Percentiles rank a stretch among this genome's conserved stretches.
These are phyloP conservation scores for Tethea ocularis DNA, from an alignment of 2,888 invertebrate genomes.

Conservation along the genomic window DNA sequence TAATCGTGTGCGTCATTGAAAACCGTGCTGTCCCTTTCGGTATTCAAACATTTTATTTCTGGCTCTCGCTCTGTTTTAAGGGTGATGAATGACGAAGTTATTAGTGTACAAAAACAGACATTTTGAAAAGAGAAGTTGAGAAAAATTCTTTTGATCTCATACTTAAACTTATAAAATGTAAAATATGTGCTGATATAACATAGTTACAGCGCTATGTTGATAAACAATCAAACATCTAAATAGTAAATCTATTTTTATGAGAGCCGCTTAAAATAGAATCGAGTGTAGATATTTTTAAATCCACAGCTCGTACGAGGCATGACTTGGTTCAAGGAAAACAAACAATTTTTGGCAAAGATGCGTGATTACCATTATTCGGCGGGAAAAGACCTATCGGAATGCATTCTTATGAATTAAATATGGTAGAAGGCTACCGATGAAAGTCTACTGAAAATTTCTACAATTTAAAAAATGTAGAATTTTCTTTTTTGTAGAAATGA, in stretches of 20 bases:
- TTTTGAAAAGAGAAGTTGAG: background rate
- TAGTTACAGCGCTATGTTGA: background rate
- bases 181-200: background rate
- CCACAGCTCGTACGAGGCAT: background rate
- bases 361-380: background rate
- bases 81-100: background rate
- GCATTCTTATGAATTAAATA: background rate
- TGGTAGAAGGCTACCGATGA: background rate
- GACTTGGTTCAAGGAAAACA: background rate
- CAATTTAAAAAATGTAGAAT: too few species aligned
- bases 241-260: background rate
- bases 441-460: too few species aligned
- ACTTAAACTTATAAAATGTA: too few species aligned
- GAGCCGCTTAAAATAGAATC: background rate
- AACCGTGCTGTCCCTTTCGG: background rate
- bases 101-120: background rate
- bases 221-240: background rate
- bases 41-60: background rate
- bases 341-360: background rate
- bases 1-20: slow-evolving; percentile 12
- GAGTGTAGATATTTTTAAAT: background rate
- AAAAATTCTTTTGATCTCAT: background rate
- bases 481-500: too few species aligned
- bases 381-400: background rate
- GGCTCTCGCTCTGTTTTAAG: background rate